Conservation (phyloP, 2,113 vertebrate species). For the Anarrhichthys ocellatus region DNA sequence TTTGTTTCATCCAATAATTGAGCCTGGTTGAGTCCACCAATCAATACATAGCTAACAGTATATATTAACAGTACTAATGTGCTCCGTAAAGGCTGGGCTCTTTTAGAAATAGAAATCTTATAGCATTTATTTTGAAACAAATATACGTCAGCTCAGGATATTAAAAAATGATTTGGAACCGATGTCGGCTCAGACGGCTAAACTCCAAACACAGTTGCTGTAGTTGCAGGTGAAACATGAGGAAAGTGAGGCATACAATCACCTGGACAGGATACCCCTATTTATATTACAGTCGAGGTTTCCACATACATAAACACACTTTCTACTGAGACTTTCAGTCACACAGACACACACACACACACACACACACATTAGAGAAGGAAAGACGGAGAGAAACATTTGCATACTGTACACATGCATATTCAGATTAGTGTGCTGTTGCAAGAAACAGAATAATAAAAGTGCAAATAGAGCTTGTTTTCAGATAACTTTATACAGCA, state of each 20-base stretch:
- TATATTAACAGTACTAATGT: not conserved
- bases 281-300: slow-evolving; percentile 33
- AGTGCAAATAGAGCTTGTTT: slow-evolving; percentile 22
- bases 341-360: not conserved
- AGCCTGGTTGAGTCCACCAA: not conserved
- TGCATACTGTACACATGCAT: slow-evolving; percentile 39
- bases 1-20: not conserved
- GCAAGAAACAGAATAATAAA: slow-evolving; percentile 25
- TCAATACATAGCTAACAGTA: not conserved
- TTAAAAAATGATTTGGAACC: slow-evolving; percentile 1
- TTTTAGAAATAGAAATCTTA: not conserved
- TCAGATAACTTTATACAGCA: not conserved
- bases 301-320: slow-evolving; percentile 15
- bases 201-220: not conserved
- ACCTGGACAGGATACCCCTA: slow-evolving; percentile 13
- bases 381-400: not conserved
- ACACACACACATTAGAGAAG: too few relatives aligned
- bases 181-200: not conserved
- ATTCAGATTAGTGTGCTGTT: slow-evolving; percentile 32
- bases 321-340: slow-evolving; percentile 42
- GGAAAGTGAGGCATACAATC: not conserved
- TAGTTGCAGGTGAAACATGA: not conserved
- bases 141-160: not conserved
- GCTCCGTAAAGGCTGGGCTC: not conserved
- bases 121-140: not conserved